These are phyloP conservation scores for Ciconia boyciana DNA, from an alignment of 2,113 vertebrate species.

Conservation along the genomic window DNA sequence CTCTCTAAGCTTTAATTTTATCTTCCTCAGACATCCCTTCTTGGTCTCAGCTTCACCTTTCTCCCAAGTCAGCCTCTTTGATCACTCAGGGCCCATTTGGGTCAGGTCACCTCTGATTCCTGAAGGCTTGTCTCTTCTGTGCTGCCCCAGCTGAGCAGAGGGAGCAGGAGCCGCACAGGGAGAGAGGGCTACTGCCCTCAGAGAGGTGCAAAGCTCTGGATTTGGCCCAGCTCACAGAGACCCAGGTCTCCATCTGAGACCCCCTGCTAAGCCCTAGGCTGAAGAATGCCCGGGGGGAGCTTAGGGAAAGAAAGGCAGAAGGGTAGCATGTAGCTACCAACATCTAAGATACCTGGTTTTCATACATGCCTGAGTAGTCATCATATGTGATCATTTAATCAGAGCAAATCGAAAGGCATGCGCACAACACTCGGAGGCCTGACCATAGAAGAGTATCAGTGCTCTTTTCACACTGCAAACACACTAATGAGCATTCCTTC, in stretches of 20 bases:
- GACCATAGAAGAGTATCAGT: not conserved
- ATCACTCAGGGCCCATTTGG: not conserved
- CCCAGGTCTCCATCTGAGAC: not conserved
- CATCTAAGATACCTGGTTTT: not conserved
- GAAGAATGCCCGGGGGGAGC: not conserved
- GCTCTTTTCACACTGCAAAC: not conserved
- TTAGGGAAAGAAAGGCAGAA: not conserved
- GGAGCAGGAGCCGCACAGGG: not conserved
- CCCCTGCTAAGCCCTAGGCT: not conserved
- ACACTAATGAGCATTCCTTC: not conserved
- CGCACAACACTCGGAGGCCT: not conserved
- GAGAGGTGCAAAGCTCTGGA: not conserved
- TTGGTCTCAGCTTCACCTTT: not conserved
- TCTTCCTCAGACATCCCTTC: not conserved
- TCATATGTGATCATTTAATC: not conserved
- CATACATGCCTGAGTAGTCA: rapidly evolving
- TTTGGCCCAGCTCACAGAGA: not conserved
- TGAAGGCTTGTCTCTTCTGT: not conserved
- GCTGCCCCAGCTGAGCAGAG: not conserved
- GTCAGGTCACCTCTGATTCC: not conserved
- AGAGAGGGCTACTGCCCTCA: not conserved
- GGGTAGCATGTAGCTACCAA: not conserved
- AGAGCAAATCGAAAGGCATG: not conserved
- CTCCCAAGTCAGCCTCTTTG: not conserved
- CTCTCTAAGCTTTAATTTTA: not conserved